These are phyloP conservation scores for Sinella curviseta DNA, from an alignment of 1,140 invertebrate species.

Conservation along the genomic window DNA sequence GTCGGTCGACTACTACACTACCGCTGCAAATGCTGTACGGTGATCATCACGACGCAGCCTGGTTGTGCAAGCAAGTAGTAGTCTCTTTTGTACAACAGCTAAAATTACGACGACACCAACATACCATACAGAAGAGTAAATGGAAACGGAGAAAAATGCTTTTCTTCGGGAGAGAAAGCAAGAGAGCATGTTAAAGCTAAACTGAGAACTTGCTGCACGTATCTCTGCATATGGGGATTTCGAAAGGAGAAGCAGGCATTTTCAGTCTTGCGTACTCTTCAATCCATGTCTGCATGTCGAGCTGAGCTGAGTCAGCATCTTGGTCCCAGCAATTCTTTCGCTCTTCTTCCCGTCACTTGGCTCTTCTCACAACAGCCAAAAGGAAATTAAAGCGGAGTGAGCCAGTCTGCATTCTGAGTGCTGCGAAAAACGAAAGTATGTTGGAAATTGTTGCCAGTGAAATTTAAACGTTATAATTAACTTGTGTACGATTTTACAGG, in stretches of 20 bases:
- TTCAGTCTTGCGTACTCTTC: conserved; percentile 45
- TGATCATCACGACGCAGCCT: neutral
- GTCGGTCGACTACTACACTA: neutral
- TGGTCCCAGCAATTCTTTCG: conserved; percentile 17
- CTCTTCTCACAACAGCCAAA: neutral
- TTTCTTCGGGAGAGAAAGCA: neutral
- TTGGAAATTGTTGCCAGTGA: no score
- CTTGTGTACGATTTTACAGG: no score
- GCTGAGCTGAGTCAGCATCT: conserved; percentile 5
- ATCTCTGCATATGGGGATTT: no score
- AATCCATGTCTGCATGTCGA: conserved; percentile 38
- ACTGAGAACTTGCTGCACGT: no score
- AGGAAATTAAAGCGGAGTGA: neutral
- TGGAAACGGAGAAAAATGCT: neutral
- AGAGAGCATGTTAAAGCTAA: no score
- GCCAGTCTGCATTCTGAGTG: neutral
- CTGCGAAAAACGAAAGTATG: no score
- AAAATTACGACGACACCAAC: neutral
- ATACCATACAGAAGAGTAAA: neutral
- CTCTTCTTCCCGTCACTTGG: neutral
- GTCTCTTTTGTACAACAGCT: neutral
- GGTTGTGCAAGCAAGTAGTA: neutral
- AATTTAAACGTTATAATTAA: no score
- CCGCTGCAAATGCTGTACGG: neutral
- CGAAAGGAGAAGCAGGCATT: conserved; percentile 14